phyloP scores from a whole-genome alignment of 2,797 vertebrate genomes.

The Pipistrellus kuhlii region DNA sequence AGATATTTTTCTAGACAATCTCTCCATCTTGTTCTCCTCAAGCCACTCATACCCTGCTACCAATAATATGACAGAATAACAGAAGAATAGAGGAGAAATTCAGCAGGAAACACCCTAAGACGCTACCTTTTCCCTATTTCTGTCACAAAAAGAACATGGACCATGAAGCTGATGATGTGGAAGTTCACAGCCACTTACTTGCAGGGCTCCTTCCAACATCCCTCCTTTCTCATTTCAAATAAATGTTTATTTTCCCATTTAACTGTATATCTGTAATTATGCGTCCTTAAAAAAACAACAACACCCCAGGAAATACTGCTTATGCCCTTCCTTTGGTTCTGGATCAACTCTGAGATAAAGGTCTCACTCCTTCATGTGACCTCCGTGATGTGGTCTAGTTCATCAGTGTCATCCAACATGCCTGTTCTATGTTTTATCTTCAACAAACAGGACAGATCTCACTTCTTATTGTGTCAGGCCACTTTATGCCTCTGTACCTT shows the following conservation, averaged over 20 bases:
- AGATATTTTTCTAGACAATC: not conserved
- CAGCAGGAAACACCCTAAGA: not conserved
- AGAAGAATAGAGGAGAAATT: not conserved
- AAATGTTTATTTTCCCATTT: not conserved
- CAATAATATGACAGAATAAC: not conserved
- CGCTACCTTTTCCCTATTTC: not conserved
- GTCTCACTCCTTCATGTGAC: accelerated
- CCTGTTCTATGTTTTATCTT: not conserved
- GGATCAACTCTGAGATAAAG: not conserved
- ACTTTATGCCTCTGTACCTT: not conserved
- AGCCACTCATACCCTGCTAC: not conserved
- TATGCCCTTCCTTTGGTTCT: not conserved
- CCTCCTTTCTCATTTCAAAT: not conserved
- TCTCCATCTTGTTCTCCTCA: not conserved
- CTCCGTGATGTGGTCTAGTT: not conserved
- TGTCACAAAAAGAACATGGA: not conserved
- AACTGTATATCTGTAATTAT: not conserved
- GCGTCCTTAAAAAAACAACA: not conserved
- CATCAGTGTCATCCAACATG: too few species aligned
- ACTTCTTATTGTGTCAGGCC: not conserved
- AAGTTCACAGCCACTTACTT: not conserved
- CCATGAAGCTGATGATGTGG: not conserved
- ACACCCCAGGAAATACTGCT: not conserved
- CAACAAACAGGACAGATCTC: not conserved
- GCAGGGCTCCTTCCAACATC: not conserved